phyloP scores from a whole-genome alignment of 2,888 invertebrate species.

The Epinotia bilunana region DNA sequence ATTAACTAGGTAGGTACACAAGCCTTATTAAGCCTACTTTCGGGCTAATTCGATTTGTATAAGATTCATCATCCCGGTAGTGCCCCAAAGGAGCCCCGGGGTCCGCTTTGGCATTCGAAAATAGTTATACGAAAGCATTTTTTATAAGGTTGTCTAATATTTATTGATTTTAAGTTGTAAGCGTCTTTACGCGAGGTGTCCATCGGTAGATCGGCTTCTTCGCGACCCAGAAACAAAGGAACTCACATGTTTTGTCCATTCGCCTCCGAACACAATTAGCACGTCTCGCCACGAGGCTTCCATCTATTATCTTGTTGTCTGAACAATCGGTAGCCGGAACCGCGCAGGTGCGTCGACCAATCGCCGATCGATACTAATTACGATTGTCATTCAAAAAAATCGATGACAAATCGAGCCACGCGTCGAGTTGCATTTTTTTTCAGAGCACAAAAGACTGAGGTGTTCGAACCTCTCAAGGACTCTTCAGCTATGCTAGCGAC shows the following conservation, averaged over 20 bases:
- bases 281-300: slow-evolving; percentile 19
- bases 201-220: too few relatives aligned
- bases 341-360: slow-evolving; percentile 27
- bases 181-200: too few relatives aligned
- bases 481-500: slow-evolving; percentile 65
- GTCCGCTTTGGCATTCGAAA: too few relatives aligned
- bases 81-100: too few relatives aligned
- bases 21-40: too few relatives aligned
- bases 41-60: too few relatives aligned
- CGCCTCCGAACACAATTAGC: slow-evolving; percentile 8
- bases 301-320: slow-evolving; percentile 30
- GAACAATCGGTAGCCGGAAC: slow-evolving; percentile 30
- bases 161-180: too few relatives aligned
- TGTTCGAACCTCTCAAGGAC: slow-evolving; percentile 79
- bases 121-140: too few relatives aligned
- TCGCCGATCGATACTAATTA: slow-evolving; percentile 66
- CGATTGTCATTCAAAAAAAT: slow-evolving; percentile 68
- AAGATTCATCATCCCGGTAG: too few relatives aligned
- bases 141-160: too few relatives aligned
- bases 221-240: background rate
- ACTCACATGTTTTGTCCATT: background rate
- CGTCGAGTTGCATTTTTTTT: slow-evolving; percentile 63
- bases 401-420: slow-evolving; percentile 73
- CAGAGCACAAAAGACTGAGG: slow-evolving; percentile 69
- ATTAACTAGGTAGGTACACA: too few relatives aligned